Evolutionary conservation across 2,888 invertebrate genomes (phyloP).

Genomic region (Hypolimnas misippus): DNA sequence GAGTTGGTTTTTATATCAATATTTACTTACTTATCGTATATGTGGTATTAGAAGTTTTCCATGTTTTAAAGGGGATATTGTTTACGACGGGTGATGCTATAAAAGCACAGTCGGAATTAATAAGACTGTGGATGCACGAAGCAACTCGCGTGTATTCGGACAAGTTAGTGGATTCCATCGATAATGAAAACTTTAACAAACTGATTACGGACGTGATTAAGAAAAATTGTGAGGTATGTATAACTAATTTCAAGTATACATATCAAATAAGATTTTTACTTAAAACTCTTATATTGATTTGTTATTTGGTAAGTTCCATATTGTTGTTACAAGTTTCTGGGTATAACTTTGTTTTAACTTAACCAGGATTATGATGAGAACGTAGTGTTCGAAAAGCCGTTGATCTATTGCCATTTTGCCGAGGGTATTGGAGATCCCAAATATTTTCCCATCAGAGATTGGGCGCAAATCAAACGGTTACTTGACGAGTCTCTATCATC

Average conservation of each 20-base stretch:
- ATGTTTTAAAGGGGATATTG: slow-evolving; percentile 88
- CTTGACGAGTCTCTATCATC: slow-evolving; percentile 91
- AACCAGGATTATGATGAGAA: slow-evolving; percentile 88
- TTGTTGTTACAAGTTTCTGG: neutral
- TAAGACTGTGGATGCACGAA: slow-evolving; percentile 96
- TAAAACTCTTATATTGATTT: no score
- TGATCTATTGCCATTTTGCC: slow-evolving; percentile 97
- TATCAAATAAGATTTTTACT: neutral
- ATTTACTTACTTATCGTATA: no score
- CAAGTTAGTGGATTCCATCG: slow-evolving; percentile 92
- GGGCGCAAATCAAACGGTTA: slow-evolving; percentile 88
- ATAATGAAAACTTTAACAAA: slow-evolving; percentile 89
- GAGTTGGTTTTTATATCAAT: no score
- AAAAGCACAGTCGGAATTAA: slow-evolving; percentile 87
- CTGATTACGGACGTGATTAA: slow-evolving; percentile 89
- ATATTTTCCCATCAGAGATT: slow-evolving; percentile 91
- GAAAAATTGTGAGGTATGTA: slow-evolving; percentile 87
- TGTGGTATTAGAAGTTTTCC: no score
- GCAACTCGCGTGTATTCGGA: slow-evolving; percentile 95
- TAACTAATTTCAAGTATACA: no score
- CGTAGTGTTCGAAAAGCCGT: slow-evolving; percentile 87
- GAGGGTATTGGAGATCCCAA: slow-evolving; percentile 96
- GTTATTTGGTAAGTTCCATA: neutral
- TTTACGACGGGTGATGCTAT: slow-evolving; percentile 91
- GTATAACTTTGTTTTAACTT: neutral